These are phyloP conservation scores for Cotesia vestalis DNA, from an alignment of 1,140 invertebrate genomes.

Conservation along the genomic window DNA sequence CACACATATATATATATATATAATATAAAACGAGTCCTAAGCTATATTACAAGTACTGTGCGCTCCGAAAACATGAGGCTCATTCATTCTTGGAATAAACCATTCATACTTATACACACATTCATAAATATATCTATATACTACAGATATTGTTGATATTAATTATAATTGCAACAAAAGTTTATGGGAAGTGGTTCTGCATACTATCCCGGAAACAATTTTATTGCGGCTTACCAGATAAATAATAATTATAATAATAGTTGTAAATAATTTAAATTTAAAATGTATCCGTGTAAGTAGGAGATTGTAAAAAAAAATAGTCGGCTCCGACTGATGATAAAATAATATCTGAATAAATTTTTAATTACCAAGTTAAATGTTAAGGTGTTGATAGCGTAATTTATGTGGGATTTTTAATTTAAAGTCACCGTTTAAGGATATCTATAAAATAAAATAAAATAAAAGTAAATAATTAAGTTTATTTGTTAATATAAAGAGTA, in stretches of 20 bases:
- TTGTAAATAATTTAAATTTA: no score
- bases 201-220: no score
- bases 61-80: constrained; percentile 34
- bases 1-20: no score
- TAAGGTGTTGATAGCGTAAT: no score
- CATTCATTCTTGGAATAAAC: constrained; percentile 33
- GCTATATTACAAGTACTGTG: constrained; percentile 16
- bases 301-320: no score
- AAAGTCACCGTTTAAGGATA: neutral
- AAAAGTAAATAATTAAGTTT: no score
- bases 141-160: neutral
- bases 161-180: neutral
- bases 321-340: no score
- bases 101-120: constrained; percentile 24
- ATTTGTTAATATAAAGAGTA: no score
- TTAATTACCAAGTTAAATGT: no score
- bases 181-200: no score
- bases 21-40: neutral
- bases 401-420: neutral
- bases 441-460: no score
- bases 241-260: neutral
- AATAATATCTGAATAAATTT: neutral
- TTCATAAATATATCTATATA: neutral
- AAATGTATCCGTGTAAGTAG: neutral
- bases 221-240: no score